phyloP scores from a whole-genome alignment of 2,797 vertebrate genomes.

The Micrastur ruficollis region DNA sequence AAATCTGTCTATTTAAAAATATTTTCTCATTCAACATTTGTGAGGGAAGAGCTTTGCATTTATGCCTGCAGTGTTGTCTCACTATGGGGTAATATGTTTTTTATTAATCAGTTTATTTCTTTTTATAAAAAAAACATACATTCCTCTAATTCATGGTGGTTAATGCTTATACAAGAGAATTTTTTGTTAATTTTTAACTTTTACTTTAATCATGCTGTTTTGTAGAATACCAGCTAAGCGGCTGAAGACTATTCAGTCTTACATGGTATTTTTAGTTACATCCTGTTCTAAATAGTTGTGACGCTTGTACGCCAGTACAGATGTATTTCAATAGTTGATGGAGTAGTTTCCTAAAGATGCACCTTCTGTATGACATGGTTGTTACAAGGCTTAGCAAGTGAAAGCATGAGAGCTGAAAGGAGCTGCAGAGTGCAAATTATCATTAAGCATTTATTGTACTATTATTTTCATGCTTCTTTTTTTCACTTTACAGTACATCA shows the following conservation, averaged over 20 bases:
- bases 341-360: not conserved
- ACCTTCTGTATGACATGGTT: not conserved
- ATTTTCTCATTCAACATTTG: not conserved
- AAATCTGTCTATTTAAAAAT: not conserved
- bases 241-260: not conserved
- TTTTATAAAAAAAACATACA: accelerated
- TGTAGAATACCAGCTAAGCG: not conserved
- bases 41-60: not conserved
- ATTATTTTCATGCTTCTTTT: not conserved
- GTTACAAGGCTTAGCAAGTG: not conserved
- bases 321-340: not conserved
- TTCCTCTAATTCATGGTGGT: not conserved
- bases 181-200: not conserved
- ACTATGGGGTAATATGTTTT: not conserved
- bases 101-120: not conserved
- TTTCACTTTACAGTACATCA: not conserved
- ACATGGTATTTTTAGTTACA: not conserved
- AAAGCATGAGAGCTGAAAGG: not conserved
- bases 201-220: not conserved
- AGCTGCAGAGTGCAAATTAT: not conserved
- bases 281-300: not conserved
- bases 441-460: not conserved
- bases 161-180: not conserved
- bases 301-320: not conserved
- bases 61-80: not conserved